Evolutionary conservation across 2,797 vertebrate species (phyloP).

Genomic region (Gadopsis bispinosus): DNA sequence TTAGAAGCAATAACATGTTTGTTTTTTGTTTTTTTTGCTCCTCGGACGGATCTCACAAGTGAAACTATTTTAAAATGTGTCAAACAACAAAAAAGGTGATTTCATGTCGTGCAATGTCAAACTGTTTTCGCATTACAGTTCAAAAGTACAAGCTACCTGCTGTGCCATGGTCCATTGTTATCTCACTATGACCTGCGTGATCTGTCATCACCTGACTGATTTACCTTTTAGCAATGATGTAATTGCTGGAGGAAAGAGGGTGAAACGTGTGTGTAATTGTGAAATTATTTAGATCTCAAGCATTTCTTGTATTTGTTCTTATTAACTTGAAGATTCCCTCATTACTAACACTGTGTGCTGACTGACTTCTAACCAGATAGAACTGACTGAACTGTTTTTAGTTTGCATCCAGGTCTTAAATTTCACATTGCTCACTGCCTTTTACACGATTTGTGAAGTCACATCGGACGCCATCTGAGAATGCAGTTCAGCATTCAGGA

Average conservation of each 20-base stretch:
- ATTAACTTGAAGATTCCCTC: constrained; percentile 40
- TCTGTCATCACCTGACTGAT: constrained; percentile 14
- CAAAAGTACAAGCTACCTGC: constrained; percentile 80
- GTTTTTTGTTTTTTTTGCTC: constrained; percentile 12
- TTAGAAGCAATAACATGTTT: constrained; percentile 20
- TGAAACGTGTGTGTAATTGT: background rate
- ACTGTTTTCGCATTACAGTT: constrained; percentile 59
- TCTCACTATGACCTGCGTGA: constrained; percentile 9
- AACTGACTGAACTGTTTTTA: constrained; percentile 33
- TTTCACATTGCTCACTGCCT: constrained; percentile 56
- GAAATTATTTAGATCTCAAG: constrained; percentile 13
- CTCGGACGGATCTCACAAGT: constrained; percentile 36
- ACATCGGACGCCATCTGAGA: constrained; percentile 56
- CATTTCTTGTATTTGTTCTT: constrained; percentile 2
- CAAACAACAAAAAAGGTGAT: constrained; percentile 63
- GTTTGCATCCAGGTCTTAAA: constrained; percentile 60
- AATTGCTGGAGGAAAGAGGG: background rate
- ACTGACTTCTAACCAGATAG: constrained; percentile 22
- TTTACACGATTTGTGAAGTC: constrained; percentile 33
- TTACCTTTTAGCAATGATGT: constrained; percentile 19
- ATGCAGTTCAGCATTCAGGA: constrained; percentile 71
- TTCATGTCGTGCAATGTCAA: constrained; percentile 72
- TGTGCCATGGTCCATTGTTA: constrained; percentile 73
- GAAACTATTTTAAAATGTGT: constrained; percentile 72
- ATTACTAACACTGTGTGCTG: constrained; percentile 40